phyloP scores from a whole-genome alignment of 2,888 invertebrate species.

The Leuctra nigra region DNA sequence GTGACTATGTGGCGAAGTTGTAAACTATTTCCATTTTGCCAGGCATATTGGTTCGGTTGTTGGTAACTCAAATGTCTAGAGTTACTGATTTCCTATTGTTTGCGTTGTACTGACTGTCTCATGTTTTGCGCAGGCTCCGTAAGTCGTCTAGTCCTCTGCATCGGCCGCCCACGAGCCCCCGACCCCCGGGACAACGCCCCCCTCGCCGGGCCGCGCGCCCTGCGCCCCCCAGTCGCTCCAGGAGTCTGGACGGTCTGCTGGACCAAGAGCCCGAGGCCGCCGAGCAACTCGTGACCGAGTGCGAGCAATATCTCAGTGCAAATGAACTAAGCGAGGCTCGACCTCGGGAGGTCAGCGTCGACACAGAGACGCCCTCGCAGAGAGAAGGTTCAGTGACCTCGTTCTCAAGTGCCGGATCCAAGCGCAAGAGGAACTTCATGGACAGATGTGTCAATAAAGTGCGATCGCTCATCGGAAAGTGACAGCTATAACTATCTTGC shows the following conservation, averaged over 20 bases:
- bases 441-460: slow-evolving; percentile 79
- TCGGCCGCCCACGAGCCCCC: slow-evolving; percentile 21
- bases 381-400: slow-evolving; percentile 49
- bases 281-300: slow-evolving; percentile 27
- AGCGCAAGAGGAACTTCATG: slow-evolving; percentile 74
- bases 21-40: too few species aligned
- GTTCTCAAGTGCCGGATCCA: slow-evolving; percentile 50
- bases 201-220: slow-evolving; percentile 37
- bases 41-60: too few species aligned
- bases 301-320: slow-evolving; percentile 30
- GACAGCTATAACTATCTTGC: too few species aligned
- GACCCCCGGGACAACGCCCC: slow-evolving; percentile 21
- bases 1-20: too few species aligned
- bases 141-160: slow-evolving; percentile 59
- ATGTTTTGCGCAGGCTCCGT: slow-evolving; percentile 51
- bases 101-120: slow-evolving; percentile 30
- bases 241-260: slow-evolving; percentile 56
- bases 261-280: slow-evolving; percentile 35
- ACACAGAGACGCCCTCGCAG: slow-evolving; percentile 16
- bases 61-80: too few species aligned
- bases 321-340: slow-evolving; percentile 21
- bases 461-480: slow-evolving; percentile 61
- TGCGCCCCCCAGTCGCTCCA: slow-evolving; percentile 47
- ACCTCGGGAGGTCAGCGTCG: slow-evolving; percentile 6
- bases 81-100: slow-evolving; percentile 33